Base-by-base conservation (phyloP, 2,797 vertebrate genomes). In the Pygocentrus nattereri region DNA sequence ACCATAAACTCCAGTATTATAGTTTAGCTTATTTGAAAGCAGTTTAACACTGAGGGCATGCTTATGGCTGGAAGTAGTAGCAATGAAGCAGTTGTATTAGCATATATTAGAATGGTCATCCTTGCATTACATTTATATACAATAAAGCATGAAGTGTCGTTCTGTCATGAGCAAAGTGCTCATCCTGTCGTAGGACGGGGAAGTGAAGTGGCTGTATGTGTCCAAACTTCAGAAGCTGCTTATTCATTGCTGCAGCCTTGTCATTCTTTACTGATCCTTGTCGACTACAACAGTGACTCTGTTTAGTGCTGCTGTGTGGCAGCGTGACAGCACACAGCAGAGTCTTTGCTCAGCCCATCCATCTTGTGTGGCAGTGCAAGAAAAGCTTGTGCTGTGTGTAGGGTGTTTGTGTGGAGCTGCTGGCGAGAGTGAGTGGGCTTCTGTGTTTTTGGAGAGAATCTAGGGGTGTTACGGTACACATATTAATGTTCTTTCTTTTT, bases 321-420 rank as follows among this genome's bases (percentile, higher is more conserved):
- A 52, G 50, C 70, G 52, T 61, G 70, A 67, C 61, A 23, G 30
- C 44, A 65, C 34, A 61, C 76, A 68, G 59, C 34, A 25, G 68
- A 38, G 68, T 44, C 7, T 70, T 78, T 82, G 50, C 62, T 59
- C 61, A 78, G 30, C 81, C 25, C 81, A 58, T 79, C 70, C 70
- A 68, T 83, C 81, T 74, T 83, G 61, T 74, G 13, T 61, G 76
- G 52, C 76, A 68, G 70, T 41, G 74, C 47, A 27, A 58, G 56
- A 72, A 72, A 58, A 65, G 68, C 34, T 73, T 78, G 49, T 67
- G 49, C 21, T 82, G 74, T 50, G 11, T 61, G 18, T 23, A 44
- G 38, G 59, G 2, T 73, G 68, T 52, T 74, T 80, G 69, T 67
- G 30, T 23, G 50, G 50, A 70, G 25, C 50, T 44, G 30, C 4